Percentiles rank a stretch among this genome's conserved stretches.
These are phyloP conservation scores for Plusia festucae DNA, from an alignment of 2,888 invertebrate species.

Conservation along the genomic window DNA sequence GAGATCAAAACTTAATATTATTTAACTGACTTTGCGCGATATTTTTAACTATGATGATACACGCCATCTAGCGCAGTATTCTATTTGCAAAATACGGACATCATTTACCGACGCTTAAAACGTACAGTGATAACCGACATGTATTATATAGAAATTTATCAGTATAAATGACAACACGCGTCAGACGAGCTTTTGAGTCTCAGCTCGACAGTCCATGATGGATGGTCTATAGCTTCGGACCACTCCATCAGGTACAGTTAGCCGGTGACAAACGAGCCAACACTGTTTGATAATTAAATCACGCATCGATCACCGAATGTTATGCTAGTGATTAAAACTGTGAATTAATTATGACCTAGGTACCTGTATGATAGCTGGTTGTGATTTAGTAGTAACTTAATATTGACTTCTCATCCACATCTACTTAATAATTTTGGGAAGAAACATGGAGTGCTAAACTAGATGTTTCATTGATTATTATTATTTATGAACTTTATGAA, in stretches of 20 bases:
- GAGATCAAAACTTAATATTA: too few species aligned
- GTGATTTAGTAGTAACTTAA: too few species aligned
- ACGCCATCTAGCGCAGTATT: background rate
- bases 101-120: background rate
- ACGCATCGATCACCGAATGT: conserved; percentile 47
- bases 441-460: too few species aligned
- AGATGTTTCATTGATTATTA: too few species aligned
- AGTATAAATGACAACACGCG: conserved; percentile 2
- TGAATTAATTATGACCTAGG: background rate
- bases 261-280: conserved; percentile 46
- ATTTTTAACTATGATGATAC: too few species aligned
- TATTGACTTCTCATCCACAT: too few species aligned
- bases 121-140: background rate
- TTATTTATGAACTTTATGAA: too few species aligned
- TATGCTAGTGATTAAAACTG: background rate
- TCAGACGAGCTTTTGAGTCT: conserved; percentile 11
- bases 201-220: conserved; percentile 32
- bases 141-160: background rate
- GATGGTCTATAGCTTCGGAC: conserved; percentile 36
- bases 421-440: too few species aligned
- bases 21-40: too few species aligned
- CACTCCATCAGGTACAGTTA: conserved; percentile 46
- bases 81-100: background rate
- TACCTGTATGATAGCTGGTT: background rate
- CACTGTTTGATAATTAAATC: conserved; percentile 34